These are phyloP conservation scores for Hyposmocoma kahamanoa DNA, from an alignment of 1,140 invertebrate species.

Conservation along the genomic window DNA sequence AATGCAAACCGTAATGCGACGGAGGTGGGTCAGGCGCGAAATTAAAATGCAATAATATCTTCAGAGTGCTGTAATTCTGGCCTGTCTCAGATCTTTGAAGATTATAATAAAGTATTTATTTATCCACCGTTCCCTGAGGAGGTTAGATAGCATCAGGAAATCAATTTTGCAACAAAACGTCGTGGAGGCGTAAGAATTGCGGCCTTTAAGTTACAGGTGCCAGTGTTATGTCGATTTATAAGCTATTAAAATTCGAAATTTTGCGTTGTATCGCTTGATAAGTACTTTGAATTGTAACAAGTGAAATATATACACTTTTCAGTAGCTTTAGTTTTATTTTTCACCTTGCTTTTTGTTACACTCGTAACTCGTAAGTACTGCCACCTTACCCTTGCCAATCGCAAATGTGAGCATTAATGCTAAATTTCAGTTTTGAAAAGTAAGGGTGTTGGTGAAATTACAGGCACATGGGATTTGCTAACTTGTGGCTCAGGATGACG, in stretches of 20 bases:
- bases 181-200: slow-evolving; percentile 56
- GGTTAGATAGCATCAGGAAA: slow-evolving; percentile 65
- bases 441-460: no score
- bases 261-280: background rate
- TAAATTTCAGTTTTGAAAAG: no score
- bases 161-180: slow-evolving; percentile 65
- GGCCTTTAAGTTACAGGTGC: slow-evolving; percentile 51
- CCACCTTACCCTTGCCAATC: no score
- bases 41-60: slow-evolving; percentile 71
- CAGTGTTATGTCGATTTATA: slow-evolving; percentile 31
- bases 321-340: no score
- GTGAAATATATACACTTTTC: no score
- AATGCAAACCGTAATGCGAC: slow-evolving; percentile 51
- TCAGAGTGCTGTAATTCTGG: slow-evolving; percentile 51
- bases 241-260: slow-evolving; percentile 23
- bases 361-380: no score
- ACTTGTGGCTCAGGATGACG: no score
- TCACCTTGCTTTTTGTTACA: no score
- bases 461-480: no score
- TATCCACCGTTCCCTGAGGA: slow-evolving; percentile 62
- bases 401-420: no score
- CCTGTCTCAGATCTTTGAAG: slow-evolving; percentile 59
- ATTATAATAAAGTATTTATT: slow-evolving; percentile 71
- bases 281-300: no score
- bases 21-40: slow-evolving; percentile 49